These are phyloP conservation scores for Pantherophis vulpinus DNA, from an alignment of 2,797 vertebrate genomes.

Conservation along the genomic window DNA sequence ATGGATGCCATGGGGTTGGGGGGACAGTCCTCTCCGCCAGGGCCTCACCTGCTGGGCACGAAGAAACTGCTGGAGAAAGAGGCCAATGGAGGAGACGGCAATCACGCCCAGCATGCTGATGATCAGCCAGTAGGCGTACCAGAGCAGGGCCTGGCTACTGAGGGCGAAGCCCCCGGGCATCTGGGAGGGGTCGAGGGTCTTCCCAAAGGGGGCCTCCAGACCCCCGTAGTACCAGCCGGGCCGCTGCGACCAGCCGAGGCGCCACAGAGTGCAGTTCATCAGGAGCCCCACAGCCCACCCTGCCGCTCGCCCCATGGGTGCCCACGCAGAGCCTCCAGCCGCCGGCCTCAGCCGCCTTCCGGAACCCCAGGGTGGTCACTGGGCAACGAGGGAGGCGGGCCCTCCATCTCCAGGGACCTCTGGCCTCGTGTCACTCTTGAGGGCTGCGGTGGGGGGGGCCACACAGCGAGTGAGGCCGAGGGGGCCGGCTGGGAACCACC, in stretches of 20 bases:
- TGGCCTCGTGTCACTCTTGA: background rate
- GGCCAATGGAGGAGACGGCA: rapidly evolving
- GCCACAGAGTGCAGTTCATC: background rate
- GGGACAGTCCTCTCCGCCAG: rapidly evolving
- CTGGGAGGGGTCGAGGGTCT: rapidly evolving
- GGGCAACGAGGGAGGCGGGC: background rate
- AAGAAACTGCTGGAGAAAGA: rapidly evolving
- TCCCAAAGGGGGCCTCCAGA: background rate
- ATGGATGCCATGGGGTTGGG: rapidly evolving
- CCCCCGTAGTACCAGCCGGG: background rate
- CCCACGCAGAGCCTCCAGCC: background rate
- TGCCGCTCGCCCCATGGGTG: background rate
- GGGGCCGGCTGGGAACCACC: background rate
- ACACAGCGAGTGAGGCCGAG: background rate
- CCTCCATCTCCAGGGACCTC: background rate
- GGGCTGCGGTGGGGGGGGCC: too few species aligned
- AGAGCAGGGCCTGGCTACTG: rapidly evolving
- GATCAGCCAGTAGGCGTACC: background rate
- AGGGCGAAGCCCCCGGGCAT: background rate
- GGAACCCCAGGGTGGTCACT: background rate
- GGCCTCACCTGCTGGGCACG: background rate
- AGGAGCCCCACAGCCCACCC: background rate
- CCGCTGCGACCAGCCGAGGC: rapidly evolving
- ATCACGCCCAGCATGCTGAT: background rate
- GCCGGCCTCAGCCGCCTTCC: background rate